Percentiles rank a stretch among this genome's conserved stretches.
These are phyloP conservation scores for Scaptomyza caliginosa DNA, from an alignment of 2,888 invertebrate species.

Conservation along the genomic window DNA sequence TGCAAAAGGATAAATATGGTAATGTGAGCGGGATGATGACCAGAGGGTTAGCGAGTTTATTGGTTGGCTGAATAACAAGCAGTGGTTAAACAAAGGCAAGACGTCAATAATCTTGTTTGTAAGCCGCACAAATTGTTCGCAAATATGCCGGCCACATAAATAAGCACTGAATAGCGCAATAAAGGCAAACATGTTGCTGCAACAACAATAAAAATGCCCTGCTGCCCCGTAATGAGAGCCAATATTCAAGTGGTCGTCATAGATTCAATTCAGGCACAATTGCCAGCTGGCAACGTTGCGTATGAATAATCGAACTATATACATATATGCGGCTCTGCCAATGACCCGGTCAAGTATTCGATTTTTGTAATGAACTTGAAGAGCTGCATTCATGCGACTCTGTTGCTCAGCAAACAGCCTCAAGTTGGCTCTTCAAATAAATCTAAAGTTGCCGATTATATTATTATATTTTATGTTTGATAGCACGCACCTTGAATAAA, in stretches of 20 bases:
- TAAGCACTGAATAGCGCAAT: conserved; percentile 30
- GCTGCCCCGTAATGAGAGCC: conserved; percentile 51
- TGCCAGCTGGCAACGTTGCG: conserved; percentile 43
- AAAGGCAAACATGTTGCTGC: conserved; percentile 51
- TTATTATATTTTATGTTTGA: neutral
- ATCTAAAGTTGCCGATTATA: neutral
- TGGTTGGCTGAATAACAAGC: conserved; percentile 3
- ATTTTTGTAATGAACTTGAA: conserved; percentile 46
- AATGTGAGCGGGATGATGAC: neutral
- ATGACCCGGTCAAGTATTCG: conserved; percentile 34
- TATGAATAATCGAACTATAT: conserved; percentile 62
- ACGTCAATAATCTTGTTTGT: conserved; percentile 58
- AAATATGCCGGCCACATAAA: conserved; percentile 73
- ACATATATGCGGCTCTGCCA: conserved; percentile 20
- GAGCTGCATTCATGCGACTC: conserved; percentile 14
- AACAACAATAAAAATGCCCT: conserved; percentile 56
- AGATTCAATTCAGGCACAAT: conserved; percentile 11
- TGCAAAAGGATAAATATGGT: neutral
- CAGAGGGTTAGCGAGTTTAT: conserved; percentile 25
- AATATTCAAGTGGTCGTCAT: conserved; percentile 47
- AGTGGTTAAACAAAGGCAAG: conserved; percentile 46
- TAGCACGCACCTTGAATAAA: conserved; percentile 6
- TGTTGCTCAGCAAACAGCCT: conserved; percentile 3
- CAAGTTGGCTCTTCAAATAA: conserved; percentile 3
- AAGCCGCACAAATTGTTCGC: conserved; percentile 64